Evolutionary conservation across 2,888 invertebrate genomes (phyloP), one percentile per base, ranked within the genome.

Genomic region (Lysandra coridon): DNA sequence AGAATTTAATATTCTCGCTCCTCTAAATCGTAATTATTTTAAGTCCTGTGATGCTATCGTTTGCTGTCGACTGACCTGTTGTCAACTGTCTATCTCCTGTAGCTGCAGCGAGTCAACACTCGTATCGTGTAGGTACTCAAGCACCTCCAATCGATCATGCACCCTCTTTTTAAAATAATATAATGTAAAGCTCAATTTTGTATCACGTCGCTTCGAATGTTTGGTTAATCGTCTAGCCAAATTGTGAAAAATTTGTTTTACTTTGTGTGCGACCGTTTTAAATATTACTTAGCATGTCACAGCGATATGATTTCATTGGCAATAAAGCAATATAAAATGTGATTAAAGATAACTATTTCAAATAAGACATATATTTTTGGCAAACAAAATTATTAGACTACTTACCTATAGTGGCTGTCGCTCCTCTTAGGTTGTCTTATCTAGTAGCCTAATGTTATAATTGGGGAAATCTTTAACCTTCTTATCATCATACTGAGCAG

Each of bases 1-100:
- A 92, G 93, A 92, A 92, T 91, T 93, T 91, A 93, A 91, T 92
- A 93, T 90, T 93, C 92, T 93, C 92, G 92, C 92, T 93, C 93
- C 93, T 93, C 91, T 92, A 90, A 92, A 90, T 88, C 92, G 87
- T 87, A 87, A 86, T 89, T 88, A 88, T 92, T 92, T 87, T 82
- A 82, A 85, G 86, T 85, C 85, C 81, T 83, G 86, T 88, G 87
- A 89, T 87, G 85, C 84, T 90, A 89, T 84, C 80, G 82, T 85
- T 84, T 85, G 81, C 82, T 81, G 80, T 81, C 79, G 82, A 83
- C 83, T 83, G 83, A 82, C 82, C 57, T 53, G 30, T 49, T 33
- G 23, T 53, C 30, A 53, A 33, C 53, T 53, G 5, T 23, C 44
- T 44, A 44, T 49, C 44, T 44, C 30, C 40, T 73, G 33, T 44